A percentile compares a stretch with the other conserved stretches of the same genome.
These are phyloP conservation scores for Drosophila ambigua DNA, from an alignment of 1,140 invertebrate species.

Conservation along the genomic window DNA sequence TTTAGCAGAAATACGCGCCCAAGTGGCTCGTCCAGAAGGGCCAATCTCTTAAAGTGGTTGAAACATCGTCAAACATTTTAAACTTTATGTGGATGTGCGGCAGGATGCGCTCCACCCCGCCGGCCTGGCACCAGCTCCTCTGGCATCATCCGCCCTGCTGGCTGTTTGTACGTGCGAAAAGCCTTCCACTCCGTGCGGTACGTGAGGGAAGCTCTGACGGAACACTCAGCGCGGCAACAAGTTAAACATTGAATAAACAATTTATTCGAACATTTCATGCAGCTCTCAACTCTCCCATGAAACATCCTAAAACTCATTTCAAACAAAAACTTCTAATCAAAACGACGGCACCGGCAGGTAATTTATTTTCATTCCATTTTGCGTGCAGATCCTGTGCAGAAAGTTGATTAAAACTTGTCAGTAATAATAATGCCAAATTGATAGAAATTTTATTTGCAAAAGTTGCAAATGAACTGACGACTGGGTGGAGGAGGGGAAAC, in stretches of 20 bases:
- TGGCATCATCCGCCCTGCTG: conserved; percentile 4
- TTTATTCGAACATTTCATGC: conserved; percentile 49
- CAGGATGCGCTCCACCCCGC: no score
- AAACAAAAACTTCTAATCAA: conserved; percentile 42
- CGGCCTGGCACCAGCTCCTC: neutral
- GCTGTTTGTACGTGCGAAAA: conserved; percentile 39
- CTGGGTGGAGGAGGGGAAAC: conserved; percentile 1
- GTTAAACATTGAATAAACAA: conserved; percentile 51
- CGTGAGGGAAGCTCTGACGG: conserved; percentile 5
- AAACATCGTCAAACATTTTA: conserved; percentile 12
- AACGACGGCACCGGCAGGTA: conserved; percentile 32
- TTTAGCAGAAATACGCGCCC: conserved; percentile 39
- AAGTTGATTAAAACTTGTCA: conserved; percentile 43
- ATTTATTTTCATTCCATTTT: conserved; percentile 36
- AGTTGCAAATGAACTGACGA: no score
- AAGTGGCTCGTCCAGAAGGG: conserved; percentile 33
- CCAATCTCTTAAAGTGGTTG: conserved; percentile 32
- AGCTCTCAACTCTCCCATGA: conserved; percentile 17
- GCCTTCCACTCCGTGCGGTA: neutral
- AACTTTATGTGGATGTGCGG: conserved; percentile 26
- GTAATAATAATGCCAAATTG: conserved; percentile 34
- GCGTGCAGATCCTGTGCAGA: neutral
- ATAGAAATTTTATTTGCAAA: neutral
- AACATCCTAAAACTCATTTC: neutral
- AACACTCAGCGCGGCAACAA: conserved; percentile 23